Evolutionary conservation across 2,888 invertebrate genomes (phyloP), one percentile per base, ranked within the genome.

Genomic region (Tenthredo amoena): DNA sequence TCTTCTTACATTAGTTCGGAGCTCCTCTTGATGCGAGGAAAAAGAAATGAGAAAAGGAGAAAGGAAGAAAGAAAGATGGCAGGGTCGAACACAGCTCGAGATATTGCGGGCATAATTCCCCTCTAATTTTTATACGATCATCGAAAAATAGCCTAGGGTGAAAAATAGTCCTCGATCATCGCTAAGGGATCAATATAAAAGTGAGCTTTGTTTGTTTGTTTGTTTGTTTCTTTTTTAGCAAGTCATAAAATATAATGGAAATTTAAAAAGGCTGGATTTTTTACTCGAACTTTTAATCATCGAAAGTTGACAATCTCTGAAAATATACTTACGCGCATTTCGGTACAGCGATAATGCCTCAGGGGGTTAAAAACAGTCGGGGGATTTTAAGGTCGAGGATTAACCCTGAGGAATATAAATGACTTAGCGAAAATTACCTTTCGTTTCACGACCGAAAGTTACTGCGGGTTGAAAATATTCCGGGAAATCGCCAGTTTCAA

Each of bases 331-430:
- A 26, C 26, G 26, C 40, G 9, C n/a, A 72, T 72, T 37, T n/a
- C 2, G 50, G 12, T 47, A 34, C 31, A 55, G 77, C 26, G 55
- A 77, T 55, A 77, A 77, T 55, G 34, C 31, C 55, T 31, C 26
- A 10, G 21, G 55, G 55, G 31, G 26, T 77, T 26, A 18, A n/a
- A 31, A 76, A n/a, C 55, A 55, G 55, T n/a, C 55, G 7, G 21
- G 65, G 77, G n/a, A 68, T 71, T 82, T 84, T 31, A 40, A n/a
- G 43, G n/a, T 82, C 40, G 9, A 31, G 85, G 81, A 74, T 85
- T 84, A 84, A 84, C 72, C 72, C 65, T 84, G 58, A 85, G 76
- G 85, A 84, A 85, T 85, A 85, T 84, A 85, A 85, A 85, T 84
- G 72, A 76, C 72, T 68, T 4, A 34, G 50, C 34, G 40, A 50